phyloP scores from a whole-genome alignment of 2,113 vertebrate genomes.

The Cavia porcellus region DNA sequence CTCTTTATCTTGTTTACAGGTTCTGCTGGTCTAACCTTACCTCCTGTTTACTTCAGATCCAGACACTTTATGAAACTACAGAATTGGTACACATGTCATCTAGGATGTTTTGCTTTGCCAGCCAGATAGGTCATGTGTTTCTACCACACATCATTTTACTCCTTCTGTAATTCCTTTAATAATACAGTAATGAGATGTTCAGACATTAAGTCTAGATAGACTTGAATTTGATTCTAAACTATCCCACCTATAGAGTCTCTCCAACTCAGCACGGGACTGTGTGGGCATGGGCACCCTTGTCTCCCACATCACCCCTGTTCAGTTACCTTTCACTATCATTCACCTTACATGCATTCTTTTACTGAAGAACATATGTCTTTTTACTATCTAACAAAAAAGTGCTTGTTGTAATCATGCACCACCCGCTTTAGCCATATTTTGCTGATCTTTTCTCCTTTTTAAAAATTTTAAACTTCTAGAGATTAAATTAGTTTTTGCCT shows the following conservation, averaged over 20 bases:
- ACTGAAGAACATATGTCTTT: constrained; percentile 85
- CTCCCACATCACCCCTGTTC: constrained; percentile 74
- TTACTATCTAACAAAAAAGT: constrained; percentile 74
- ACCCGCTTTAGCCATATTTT: constrained; percentile 11
- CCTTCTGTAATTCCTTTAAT: not conserved
- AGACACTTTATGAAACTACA: not conserved
- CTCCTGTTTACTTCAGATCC: not conserved
- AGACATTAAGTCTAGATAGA: constrained; percentile 27
- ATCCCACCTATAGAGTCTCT: constrained; percentile 5
- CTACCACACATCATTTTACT: not conserved
- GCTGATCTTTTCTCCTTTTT: not conserved
- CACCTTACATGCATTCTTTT: constrained; percentile 76
- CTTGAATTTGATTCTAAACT: constrained; percentile 10
- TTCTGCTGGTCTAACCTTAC: not conserved
- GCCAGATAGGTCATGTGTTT: not conserved
- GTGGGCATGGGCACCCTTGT: constrained; percentile 76
- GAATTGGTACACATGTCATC: not conserved
- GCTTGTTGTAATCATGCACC: constrained; percentile 66
- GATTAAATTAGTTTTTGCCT: constrained; percentile 64
- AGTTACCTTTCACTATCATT: constrained; percentile 77
- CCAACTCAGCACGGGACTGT: constrained; percentile 69
- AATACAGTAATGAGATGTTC: not conserved
- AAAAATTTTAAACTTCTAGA: constrained; percentile 54
- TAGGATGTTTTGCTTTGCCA: not conserved
- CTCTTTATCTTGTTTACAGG: not conserved